Evolutionary conservation across 2,888 invertebrate species (phyloP).

Genomic region (Mimas tiliae): DNA sequence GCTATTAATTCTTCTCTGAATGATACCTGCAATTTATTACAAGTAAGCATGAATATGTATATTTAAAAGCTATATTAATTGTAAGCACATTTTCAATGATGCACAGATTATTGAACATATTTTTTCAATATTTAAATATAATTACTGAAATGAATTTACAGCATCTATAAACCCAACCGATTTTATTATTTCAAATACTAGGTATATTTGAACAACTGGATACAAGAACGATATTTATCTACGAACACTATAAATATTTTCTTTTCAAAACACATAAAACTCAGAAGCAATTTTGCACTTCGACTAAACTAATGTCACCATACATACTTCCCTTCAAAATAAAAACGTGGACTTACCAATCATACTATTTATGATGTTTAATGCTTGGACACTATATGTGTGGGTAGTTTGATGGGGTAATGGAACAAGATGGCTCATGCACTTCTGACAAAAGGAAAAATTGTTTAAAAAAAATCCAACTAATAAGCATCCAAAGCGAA

Average conservation of each 20-base stretch:
- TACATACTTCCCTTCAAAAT: neutral
- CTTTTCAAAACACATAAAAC: too few species aligned
- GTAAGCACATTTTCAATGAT: too few species aligned
- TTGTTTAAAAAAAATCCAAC: conserved; percentile 6
- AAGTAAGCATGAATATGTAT: neutral
- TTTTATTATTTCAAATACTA: too few species aligned
- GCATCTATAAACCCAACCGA: too few species aligned
- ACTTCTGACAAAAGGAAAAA: conserved; percentile 51
- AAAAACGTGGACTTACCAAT: conserved; percentile 8
- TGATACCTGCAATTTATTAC: conserved; percentile 77
- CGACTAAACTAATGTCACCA: neutral
- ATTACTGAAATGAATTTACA: too few species aligned
- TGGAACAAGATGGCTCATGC: conserved; percentile 56
- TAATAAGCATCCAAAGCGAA: neutral
- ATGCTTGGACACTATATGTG: conserved; percentile 32
- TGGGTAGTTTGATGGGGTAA: conserved; percentile 38
- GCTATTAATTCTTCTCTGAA: conserved; percentile 87
- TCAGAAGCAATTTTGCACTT: too few species aligned
- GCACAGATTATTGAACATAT: neutral
- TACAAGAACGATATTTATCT: too few species aligned
- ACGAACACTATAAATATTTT: neutral
- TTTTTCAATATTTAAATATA: too few species aligned
- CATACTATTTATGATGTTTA: neutral
- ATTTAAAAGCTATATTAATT: neutral
- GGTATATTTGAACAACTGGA: too few species aligned